phyloP scores from a whole-genome alignment of 2,888 invertebrate genomes.

The Prosopocoilus inquinatus region DNA sequence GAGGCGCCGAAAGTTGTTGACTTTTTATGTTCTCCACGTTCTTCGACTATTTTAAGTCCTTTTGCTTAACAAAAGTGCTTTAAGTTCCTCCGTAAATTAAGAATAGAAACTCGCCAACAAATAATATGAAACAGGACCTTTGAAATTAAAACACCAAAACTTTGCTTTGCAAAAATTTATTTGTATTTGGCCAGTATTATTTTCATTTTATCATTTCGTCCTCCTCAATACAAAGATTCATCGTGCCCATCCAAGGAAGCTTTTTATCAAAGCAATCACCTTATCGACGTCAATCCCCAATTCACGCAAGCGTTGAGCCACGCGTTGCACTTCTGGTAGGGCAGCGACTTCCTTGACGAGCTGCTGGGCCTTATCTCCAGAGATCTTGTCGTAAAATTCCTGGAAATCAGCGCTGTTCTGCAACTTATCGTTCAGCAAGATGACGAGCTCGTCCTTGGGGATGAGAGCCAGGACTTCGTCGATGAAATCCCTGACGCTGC shows the following conservation, averaged over 20 bases:
- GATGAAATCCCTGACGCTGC: constrained; percentile 19
- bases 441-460: constrained; percentile 14
- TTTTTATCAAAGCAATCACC: constrained; percentile 24
- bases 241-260: constrained; percentile 30
- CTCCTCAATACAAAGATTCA: too few relatives aligned
- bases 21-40: too few relatives aligned
- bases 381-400: constrained; percentile 22
- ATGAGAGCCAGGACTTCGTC: constrained; percentile 23
- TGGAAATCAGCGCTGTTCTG: constrained; percentile 24
- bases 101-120: too few relatives aligned
- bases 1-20: too few relatives aligned
- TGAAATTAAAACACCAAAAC: too few relatives aligned
- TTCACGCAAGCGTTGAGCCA: constrained; percentile 25
- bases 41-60: too few relatives aligned
- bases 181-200: too few relatives aligned
- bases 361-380: constrained; percentile 21
- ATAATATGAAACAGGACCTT: too few relatives aligned
- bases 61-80: too few relatives aligned
- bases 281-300: constrained; percentile 32
- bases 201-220: too few relatives aligned
- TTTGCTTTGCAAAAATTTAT: too few relatives aligned
- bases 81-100: too few relatives aligned
- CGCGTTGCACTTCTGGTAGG: constrained; percentile 29
- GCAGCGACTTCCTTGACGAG: constrained; percentile 31
- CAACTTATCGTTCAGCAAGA: constrained; percentile 16